Base-by-base conservation (phyloP, 2,797 vertebrate genomes). In the Antrozous pallidus region DNA sequence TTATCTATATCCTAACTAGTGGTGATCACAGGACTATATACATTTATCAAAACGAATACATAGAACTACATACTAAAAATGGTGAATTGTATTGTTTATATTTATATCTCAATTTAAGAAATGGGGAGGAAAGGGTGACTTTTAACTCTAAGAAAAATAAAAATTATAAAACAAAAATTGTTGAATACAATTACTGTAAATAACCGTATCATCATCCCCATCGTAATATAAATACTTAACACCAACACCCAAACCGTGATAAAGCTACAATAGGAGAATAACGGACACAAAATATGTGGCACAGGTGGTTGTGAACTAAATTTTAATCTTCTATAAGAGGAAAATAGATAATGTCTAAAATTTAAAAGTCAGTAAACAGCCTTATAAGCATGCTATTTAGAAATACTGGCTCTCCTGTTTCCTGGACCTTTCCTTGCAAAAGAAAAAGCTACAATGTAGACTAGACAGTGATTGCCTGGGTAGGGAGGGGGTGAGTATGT, bases 131-230 rank as follows among this genome's bases (percentile, higher is more conserved):
- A 83, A 85, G 18, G 28, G 24, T 14, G 33, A 33, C 11, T 80
- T 88, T 95, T 80, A 93, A 94, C 47, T 65, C 0, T 31, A 93
- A 42, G 28, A 40, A 42, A 88, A 95, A n/a, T 26, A 70, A 83
- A 80, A 54, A 75, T 45, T 26, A 82, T 12, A 63, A 84, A 65
- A 79, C 40, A 86, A 58, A 94, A 69, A 85, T 86, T 33, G 78
- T 70, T 79, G 28, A 61, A 77, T 0, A 74, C 42, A 47, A 42
- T n/a, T 93, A 31, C 36, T 14, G 0, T 63, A 82, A 85, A 71
- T 8, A 93, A 94, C 70, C 33, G 56, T 40, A 89, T 47, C 36
- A 38, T 63, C 20, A 65, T 17, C 33, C 75, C 14, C 26, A 71
- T 38, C 20, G 16, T 80, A 79, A 78, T 85, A 74, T 45, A 91